Percentiles rank a stretch among this genome's conserved stretches.
phyloP scores from a whole-genome alignment of 2,113 vertebrate genomes.

The Gorsachius goisagi region DNA sequence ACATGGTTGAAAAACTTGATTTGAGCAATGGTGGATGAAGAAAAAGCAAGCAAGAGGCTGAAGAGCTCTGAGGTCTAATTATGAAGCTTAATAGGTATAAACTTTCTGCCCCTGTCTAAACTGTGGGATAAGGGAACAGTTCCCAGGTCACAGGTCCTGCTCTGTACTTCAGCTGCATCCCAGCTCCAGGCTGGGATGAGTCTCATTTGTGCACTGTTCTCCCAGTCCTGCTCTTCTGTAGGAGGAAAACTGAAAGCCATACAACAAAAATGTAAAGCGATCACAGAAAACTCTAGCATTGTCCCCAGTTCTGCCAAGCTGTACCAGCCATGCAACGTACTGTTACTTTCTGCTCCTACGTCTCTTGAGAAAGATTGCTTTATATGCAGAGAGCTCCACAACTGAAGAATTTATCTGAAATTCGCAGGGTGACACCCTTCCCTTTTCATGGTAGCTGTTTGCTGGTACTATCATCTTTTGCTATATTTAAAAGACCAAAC shows the following conservation, averaged over 20 bases:
- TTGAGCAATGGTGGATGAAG: neutral
- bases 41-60: neutral
- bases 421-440: neutral
- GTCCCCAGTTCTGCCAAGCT: neutral
- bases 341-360: neutral
- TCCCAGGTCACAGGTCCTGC: neutral
- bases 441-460: neutral
- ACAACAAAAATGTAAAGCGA: neutral
- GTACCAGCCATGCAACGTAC: neutral
- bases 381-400: neutral
- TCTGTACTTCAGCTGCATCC: neutral
- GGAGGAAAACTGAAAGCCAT: neutral
- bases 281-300: neutral
- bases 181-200: accelerated
- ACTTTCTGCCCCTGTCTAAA: neutral
- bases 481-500: neutral
- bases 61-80: neutral
- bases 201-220: neutral
- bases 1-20: neutral
- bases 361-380: neutral
- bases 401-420: neutral
- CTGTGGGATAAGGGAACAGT: neutral
- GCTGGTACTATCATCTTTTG: neutral
- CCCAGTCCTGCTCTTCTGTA: neutral
- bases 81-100: neutral